Conservation (phyloP, 1,140 invertebrate species). For the Samia ricini region DNA sequence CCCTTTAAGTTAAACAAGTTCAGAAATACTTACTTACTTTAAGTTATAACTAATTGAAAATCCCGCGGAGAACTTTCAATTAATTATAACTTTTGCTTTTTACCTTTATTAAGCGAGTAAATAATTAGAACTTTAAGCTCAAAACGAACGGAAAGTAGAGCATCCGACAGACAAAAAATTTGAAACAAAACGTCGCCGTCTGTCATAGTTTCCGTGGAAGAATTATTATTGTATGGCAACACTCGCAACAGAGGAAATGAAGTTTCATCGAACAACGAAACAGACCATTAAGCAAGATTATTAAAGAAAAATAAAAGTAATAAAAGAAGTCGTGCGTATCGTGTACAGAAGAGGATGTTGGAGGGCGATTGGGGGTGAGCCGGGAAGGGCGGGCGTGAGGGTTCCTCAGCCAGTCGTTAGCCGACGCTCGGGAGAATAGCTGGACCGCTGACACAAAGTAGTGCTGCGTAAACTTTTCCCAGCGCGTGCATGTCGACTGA, state of each 20-base stretch:
- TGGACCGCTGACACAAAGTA: slow-evolving; percentile 6
- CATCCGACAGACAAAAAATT: not conserved
- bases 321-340: slow-evolving; percentile 66
- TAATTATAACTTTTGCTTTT: not conserved
- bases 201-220: slow-evolving; percentile 6
- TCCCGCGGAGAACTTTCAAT: not conserved
- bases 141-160: too few relatives aligned
- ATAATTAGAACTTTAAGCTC: not conserved
- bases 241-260: slow-evolving; percentile 47
- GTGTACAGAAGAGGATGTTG: slow-evolving; percentile 43
- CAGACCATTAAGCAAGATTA: slow-evolving; percentile 69
- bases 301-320: slow-evolving; percentile 73
- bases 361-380: slow-evolving; percentile 33
- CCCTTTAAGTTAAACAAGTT: too few relatives aligned
- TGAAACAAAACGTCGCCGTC: not conserved
- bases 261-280: slow-evolving; percentile 53
- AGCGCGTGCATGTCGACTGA: slow-evolving; percentile 12
- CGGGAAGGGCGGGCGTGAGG: slow-evolving; percentile 41
- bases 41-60: not conserved
- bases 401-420: slow-evolving; percentile 46
- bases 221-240: slow-evolving; percentile 33
- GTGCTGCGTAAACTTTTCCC: slow-evolving; percentile 26
- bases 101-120: not conserved
- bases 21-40: not conserved
- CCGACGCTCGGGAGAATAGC: slow-evolving; percentile 30